Evolutionary conservation across 2,797 vertebrate species (phyloP).

Genomic region (Parambassis ranga): DNA sequence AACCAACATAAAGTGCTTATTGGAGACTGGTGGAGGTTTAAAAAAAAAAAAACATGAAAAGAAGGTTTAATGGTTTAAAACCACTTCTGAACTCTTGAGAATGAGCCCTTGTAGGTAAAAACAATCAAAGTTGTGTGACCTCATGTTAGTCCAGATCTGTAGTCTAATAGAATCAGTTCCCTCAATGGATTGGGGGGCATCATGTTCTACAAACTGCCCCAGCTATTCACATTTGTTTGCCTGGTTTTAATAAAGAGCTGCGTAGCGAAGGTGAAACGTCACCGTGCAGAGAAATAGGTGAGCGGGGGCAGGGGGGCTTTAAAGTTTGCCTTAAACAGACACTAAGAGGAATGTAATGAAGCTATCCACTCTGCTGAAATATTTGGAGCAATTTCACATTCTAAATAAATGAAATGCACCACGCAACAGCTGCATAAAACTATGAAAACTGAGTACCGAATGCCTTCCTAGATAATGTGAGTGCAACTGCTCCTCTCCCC

Average conservation of each 20-base stretch:
- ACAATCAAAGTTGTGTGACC: constrained; percentile 39
- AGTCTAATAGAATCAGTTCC: constrained; percentile 1
- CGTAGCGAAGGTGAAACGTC: constrained; percentile 6
- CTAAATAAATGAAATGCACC: constrained; percentile 46
- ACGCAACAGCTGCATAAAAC: constrained; percentile 23
- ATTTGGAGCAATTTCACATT: constrained; percentile 41
- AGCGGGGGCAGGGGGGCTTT: background rate
- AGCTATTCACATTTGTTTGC: constrained; percentile 15
- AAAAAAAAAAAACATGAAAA: background rate
- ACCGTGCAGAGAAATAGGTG: constrained; percentile 7
- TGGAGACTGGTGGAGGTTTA: constrained; percentile 30
- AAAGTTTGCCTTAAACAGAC: constrained; percentile 18
- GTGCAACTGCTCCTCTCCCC: constrained; percentile 51
- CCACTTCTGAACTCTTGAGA: constrained; percentile 2
- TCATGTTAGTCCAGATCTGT: constrained; percentile 9
- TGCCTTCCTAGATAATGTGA: constrained; percentile 55
- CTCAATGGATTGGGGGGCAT: background rate
- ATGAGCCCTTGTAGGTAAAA: constrained; percentile 50
- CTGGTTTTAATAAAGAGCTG: constrained; percentile 14
- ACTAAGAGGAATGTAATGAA: constrained; percentile 36
- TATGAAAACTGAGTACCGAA: constrained; percentile 41
- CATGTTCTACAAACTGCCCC: background rate
- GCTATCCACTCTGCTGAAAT: constrained; percentile 29
- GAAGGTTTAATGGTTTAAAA: constrained; percentile 12
- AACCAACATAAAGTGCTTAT: constrained; percentile 70